phyloP scores from a whole-genome alignment of 2,888 invertebrate species.

The Pyrrhosoma nymphula region DNA sequence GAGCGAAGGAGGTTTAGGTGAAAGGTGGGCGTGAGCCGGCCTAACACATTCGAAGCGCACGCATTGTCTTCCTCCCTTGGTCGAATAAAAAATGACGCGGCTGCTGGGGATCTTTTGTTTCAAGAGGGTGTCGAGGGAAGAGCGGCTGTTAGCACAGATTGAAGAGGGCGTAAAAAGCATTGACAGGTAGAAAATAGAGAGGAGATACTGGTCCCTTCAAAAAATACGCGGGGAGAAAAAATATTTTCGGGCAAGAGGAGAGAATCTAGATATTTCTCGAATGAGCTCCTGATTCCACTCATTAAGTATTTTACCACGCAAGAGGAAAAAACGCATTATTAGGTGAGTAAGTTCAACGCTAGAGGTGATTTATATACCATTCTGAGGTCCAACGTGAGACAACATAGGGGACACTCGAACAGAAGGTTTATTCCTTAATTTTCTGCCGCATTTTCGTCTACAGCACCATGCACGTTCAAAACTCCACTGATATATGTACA shows the following conservation, averaged over 20 bases:
- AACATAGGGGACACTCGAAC: too few species aligned
- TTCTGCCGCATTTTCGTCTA: too few species aligned
- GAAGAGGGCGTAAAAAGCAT: slow-evolving; percentile 41
- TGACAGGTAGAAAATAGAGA: slow-evolving; percentile 14
- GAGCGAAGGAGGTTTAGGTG: not conserved
- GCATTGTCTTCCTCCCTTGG: slow-evolving; percentile 40
- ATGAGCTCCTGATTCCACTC: not conserved
- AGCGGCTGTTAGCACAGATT: slow-evolving; percentile 50
- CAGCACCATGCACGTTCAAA: too few species aligned
- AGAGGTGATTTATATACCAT: too few species aligned
- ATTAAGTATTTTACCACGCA: too few species aligned
- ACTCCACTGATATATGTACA: too few species aligned
- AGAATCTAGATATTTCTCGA: not conserved
- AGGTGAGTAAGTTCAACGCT: too few species aligned
- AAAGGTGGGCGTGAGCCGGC: slow-evolving; percentile 46
- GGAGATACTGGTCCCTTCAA: not conserved
- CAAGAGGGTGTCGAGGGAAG: slow-evolving; percentile 32
- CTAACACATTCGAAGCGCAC: slow-evolving; percentile 42
- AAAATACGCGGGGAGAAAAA: too few species aligned
- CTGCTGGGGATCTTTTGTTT: slow-evolving; percentile 39
- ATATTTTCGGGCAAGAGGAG: not conserved
- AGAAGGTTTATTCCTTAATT: too few species aligned
- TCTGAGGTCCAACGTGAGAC: too few species aligned
- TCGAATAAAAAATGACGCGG: slow-evolving; percentile 27
- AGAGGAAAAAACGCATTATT: too few species aligned